Evolutionary conservation across 1,140 invertebrate species (phyloP).

Genomic region (Trachelipus rathkii): DNA sequence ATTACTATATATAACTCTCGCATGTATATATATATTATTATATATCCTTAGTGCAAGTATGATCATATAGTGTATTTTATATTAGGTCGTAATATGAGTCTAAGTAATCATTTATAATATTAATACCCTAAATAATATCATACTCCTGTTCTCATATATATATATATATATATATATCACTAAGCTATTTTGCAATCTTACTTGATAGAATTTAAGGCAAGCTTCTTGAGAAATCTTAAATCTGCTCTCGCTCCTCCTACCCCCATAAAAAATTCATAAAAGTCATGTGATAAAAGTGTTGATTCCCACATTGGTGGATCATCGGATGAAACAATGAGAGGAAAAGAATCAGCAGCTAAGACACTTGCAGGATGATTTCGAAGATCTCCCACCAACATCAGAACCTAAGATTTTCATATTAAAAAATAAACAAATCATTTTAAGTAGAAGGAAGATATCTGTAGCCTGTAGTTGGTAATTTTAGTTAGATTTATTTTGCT

Average conservation of each 20-base stretch:
- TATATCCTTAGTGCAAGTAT: too few relatives aligned
- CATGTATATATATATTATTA: too few relatives aligned
- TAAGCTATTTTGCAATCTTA: slow-evolving; percentile 47
- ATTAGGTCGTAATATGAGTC: too few relatives aligned
- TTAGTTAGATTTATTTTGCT: too few relatives aligned
- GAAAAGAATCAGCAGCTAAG: slow-evolving; percentile 60
- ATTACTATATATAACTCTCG: too few relatives aligned
- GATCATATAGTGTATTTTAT: too few relatives aligned
- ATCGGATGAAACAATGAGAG: slow-evolving; percentile 61
- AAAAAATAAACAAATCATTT: too few relatives aligned
- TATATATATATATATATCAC: not conserved
- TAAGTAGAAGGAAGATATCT: too few relatives aligned
- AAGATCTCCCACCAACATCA: slow-evolving; percentile 69
- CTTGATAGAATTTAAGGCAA: slow-evolving; percentile 71
- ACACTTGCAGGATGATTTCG: slow-evolving; percentile 72
- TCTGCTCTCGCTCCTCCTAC: slow-evolving; percentile 66
- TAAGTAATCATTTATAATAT: too few relatives aligned
- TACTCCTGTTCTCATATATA: too few relatives aligned
- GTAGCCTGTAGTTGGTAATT: too few relatives aligned
- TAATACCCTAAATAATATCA: too few relatives aligned
- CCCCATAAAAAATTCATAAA: slow-evolving; percentile 75
- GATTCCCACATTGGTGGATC: slow-evolving; percentile 75
- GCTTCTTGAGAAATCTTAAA: slow-evolving; percentile 68
- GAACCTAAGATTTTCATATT: slow-evolving; percentile 56
- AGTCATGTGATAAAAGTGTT: slow-evolving; percentile 69